Evolutionary conservation across 2,113 vertebrate genomes (phyloP).

Genomic region (Telmatochromis sp.): DNA sequence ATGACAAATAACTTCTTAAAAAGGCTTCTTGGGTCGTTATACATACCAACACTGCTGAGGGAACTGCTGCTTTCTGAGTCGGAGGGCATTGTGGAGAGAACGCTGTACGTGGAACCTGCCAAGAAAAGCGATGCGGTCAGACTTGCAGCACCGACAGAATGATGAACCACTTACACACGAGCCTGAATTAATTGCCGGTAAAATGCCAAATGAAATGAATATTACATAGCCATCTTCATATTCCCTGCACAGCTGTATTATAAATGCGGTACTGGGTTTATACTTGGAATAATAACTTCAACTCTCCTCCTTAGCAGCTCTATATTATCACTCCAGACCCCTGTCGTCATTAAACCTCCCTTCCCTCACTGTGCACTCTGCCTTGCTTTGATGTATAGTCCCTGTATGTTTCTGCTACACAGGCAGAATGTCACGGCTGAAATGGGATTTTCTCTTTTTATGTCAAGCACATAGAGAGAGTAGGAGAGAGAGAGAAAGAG

Average conservation of each 20-base stretch:
- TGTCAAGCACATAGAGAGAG: constrained; percentile 28
- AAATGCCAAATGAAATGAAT: background rate
- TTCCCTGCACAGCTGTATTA: constrained; percentile 1
- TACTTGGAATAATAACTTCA: constrained; percentile 25
- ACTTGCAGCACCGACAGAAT: background rate
- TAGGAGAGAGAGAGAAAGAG: background rate
- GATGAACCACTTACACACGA: background rate
- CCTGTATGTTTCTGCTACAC: constrained; percentile 60
- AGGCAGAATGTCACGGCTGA: constrained; percentile 62
- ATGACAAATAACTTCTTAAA: background rate
- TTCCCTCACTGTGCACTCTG: constrained; percentile 35
- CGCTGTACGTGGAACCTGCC: constrained; percentile 94
- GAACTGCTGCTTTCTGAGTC: constrained; percentile 99
- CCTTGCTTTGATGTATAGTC: constrained; percentile 57
- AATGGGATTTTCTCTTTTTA: constrained; percentile 64
- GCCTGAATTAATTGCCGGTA: background rate
- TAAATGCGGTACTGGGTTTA: constrained; percentile 11
- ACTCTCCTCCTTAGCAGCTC: constrained; percentile 4
- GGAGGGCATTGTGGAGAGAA: constrained; percentile 97
- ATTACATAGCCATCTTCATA: constrained; percentile 11
- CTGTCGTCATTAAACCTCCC: constrained; percentile 34
- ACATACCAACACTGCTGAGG: constrained; percentile 95
- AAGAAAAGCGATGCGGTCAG: constrained; percentile 4
- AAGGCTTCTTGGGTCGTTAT: background rate
- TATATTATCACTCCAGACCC: constrained; percentile 28